Evolutionary conservation across 2,888 invertebrate genomes (phyloP).

Genomic region (Macrosiphum euphorbiae): DNA sequence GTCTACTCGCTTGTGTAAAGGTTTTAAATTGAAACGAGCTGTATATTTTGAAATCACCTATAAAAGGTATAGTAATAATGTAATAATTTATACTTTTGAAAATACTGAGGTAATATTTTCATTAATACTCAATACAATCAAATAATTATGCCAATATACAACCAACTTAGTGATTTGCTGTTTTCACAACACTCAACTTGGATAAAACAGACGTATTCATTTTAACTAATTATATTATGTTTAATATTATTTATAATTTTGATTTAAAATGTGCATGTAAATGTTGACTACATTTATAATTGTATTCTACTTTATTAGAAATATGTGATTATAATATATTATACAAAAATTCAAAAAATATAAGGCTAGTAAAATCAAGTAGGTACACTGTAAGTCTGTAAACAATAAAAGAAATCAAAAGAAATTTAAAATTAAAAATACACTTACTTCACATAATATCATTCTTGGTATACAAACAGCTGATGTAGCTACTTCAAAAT

Average conservation of each 20-base stretch:
- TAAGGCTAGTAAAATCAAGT: not conserved
- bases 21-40: conserved; percentile 32
- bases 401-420: not conserved
- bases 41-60: not conserved
- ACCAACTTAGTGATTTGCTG: not conserved
- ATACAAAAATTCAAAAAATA: not conserved
- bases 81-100: not conserved
- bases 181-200: not conserved
- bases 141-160: not conserved
- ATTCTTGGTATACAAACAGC: conserved; percentile 46
- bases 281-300: not conserved
- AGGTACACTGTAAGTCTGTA: not conserved
- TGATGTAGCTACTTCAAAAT: conserved; percentile 57
- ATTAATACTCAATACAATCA: not conserved
- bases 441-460: conserved; percentile 40
- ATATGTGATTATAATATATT: not conserved
- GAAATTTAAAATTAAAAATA: conserved; percentile 9
- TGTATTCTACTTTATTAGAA: not conserved
- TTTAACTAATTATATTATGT: not conserved
- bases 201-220: not conserved
- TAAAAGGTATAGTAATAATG: not conserved
- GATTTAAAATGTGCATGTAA: not conserved
- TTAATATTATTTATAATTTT: not conserved
- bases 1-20: conserved; percentile 41
- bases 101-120: not conserved